Evolutionary conservation across 1,140 invertebrate genomes (phyloP).

Genomic region (Himalopsyche phryganea): DNA sequence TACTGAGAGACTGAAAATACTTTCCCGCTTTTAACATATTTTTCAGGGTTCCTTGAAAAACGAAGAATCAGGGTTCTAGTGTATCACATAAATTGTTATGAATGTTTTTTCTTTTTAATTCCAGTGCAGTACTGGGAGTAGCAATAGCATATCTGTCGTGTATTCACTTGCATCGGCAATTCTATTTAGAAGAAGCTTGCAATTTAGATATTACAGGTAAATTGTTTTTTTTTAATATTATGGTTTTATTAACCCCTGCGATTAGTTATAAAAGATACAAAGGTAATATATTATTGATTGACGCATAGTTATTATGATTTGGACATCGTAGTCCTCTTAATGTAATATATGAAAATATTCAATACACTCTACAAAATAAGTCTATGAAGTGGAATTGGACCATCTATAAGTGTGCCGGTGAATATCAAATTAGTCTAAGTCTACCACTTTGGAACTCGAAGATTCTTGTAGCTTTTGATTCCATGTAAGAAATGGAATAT

Average conservation of each 20-base stretch:
- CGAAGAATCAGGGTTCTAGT: too few relatives aligned
- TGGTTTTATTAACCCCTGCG: background rate
- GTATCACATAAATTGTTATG: slow-evolving; percentile 11
- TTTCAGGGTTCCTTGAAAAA: too few relatives aligned
- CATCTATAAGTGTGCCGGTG: too few relatives aligned
- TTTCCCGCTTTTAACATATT: too few relatives aligned
- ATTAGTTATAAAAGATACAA: background rate
- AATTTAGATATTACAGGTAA: slow-evolving; percentile 89
- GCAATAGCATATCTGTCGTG: slow-evolving; percentile 80
- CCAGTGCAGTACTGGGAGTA: slow-evolving; percentile 68
- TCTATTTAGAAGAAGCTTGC: slow-evolving; percentile 85
- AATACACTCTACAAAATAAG: too few relatives aligned
- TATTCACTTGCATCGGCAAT: slow-evolving; percentile 81
- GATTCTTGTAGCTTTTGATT: too few relatives aligned
- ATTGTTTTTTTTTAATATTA: slow-evolving; percentile 15
- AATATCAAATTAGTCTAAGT: too few relatives aligned
- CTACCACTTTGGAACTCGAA: too few relatives aligned
- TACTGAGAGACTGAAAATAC: too few relatives aligned
- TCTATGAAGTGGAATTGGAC: too few relatives aligned
- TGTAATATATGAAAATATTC: too few relatives aligned
- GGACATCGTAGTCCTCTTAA: background rate
- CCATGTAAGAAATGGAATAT: too few relatives aligned
- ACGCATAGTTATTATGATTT: background rate
- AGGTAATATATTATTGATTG: background rate
- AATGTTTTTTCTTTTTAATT: slow-evolving; percentile 36